Percentiles rank a stretch among this genome's conserved stretches.
Evolutionary conservation across 2,113 vertebrate genomes (phyloP).

Genomic region (Melanostigma gelatinosum): DNA sequence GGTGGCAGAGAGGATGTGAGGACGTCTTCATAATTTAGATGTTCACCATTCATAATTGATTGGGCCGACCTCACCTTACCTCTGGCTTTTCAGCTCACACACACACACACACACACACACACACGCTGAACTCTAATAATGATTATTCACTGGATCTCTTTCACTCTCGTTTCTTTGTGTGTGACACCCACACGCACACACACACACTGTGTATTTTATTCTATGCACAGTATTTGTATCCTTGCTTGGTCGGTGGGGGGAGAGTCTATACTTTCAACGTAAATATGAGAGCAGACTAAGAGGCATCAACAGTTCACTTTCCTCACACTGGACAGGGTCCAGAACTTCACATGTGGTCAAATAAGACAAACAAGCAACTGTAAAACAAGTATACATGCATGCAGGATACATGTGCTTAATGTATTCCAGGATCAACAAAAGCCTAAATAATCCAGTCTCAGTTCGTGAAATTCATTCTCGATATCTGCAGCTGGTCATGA

Average conservation of each 20-base stretch:
- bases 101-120: neutral
- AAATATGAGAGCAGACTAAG: neutral
- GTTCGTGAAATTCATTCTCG: neutral
- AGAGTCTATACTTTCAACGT: neutral
- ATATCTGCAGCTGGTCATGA: neutral
- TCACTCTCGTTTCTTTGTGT: conserved; percentile 44
- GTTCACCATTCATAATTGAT: conserved; percentile 77
- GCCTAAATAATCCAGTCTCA: neutral
- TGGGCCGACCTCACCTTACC: conserved; percentile 68
- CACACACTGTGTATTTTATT: neutral
- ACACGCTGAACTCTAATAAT: neutral
- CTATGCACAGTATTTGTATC: neutral
- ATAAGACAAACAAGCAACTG: neutral
- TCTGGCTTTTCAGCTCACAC: neutral
- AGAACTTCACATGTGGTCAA: neutral
- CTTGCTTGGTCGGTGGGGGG: neutral
- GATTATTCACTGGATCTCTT: conserved; percentile 18
- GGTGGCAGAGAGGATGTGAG: conserved; percentile 52
- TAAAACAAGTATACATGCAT: neutral
- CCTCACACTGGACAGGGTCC: neutral
- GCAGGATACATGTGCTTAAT: neutral
- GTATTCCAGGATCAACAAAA: neutral
- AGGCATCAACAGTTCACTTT: neutral
- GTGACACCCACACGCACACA: neutral
- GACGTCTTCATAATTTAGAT: conserved; percentile 78